Conservation (phyloP, 2,113 vertebrate genomes). For the Mobula birostris region DNA sequence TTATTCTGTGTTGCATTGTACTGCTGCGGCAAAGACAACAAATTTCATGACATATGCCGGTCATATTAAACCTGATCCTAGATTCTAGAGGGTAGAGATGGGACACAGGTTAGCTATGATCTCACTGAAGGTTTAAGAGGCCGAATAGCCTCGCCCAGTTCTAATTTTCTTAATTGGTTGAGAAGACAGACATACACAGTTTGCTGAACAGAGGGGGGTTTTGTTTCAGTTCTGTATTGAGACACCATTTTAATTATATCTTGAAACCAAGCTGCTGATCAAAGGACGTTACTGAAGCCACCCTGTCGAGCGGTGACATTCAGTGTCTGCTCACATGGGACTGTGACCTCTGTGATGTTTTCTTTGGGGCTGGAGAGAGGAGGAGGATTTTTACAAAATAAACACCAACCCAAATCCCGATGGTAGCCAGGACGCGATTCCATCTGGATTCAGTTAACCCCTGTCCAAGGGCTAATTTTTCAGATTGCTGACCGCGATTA, state of each 20-base stretch:
- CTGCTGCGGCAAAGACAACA: no score
- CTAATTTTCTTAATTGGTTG: not conserved
- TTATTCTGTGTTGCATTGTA: no score
- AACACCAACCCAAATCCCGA: not conserved
- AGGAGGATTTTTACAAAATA: not conserved
- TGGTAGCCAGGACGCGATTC: not conserved
- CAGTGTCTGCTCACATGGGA: not conserved
- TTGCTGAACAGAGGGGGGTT: not conserved
- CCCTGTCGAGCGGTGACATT: not conserved
- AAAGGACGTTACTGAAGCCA: not conserved
- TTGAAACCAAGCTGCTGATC: not conserved
- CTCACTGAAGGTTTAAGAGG: not conserved
- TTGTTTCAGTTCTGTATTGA: not conserved
- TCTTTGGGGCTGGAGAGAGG: not conserved
- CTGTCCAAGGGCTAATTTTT: not conserved
- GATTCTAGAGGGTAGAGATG: not conserved
- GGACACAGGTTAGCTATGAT: not conserved
- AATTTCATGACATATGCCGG: no score
- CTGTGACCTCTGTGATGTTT: not conserved
- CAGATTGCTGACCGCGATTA: not conserved
- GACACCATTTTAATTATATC: not conserved
- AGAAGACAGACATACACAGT: no score
- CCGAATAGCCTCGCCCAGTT: not conserved
- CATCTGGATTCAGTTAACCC: slow-evolving; percentile 11
- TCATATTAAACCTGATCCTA: no score